A percentile compares a stretch with the other conserved stretches of the same genome.
Evolutionary conservation across 2,888 invertebrate genomes (phyloP).

Genomic region (Phortica magna): DNA sequence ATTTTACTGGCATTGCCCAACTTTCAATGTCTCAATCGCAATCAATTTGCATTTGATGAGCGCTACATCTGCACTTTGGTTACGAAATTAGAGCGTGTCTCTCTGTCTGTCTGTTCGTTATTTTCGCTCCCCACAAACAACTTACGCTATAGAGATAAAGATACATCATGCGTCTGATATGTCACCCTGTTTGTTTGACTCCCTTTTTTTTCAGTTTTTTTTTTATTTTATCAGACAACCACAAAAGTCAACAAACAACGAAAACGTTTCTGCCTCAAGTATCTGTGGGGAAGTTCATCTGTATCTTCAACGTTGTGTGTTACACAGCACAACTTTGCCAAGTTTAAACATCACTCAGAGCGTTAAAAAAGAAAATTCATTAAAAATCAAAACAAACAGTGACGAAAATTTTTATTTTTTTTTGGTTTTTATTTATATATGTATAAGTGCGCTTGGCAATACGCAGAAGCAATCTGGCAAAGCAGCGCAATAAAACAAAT

Average conservation of each 20-base stretch:
- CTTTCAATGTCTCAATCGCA: conserved; percentile 46
- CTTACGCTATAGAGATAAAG: background rate
- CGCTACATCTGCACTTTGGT: conserved; percentile 53
- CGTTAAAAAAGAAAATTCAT: conserved; percentile 21
- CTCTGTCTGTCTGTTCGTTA: background rate
- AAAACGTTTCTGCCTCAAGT: conserved; percentile 28
- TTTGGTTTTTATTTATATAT: too few species aligned
- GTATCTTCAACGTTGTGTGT: background rate
- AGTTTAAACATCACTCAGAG: conserved; percentile 9
- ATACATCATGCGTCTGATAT: background rate
- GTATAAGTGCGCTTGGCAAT: background rate
- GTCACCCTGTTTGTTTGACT: conserved; percentile 1
- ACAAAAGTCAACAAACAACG: conserved; percentile 33
- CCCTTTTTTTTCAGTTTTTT: background rate
- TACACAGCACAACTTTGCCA: background rate
- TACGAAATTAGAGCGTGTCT: conserved; percentile 32
- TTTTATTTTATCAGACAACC: conserved; percentile 16
- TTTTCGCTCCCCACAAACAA: background rate
- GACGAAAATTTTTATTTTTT: background rate
- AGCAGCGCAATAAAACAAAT: conserved; percentile 2
- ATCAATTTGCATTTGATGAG: conserved; percentile 65
- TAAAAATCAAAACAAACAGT: conserved; percentile 25
- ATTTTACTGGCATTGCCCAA: conserved; percentile 3
- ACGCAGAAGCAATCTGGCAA: background rate
- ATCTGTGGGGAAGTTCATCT: background rate